These are phyloP conservation scores for Trissonchulus latispiculum DNA, from an alignment of 2,888 invertebrate species.

Conservation along the genomic window DNA sequence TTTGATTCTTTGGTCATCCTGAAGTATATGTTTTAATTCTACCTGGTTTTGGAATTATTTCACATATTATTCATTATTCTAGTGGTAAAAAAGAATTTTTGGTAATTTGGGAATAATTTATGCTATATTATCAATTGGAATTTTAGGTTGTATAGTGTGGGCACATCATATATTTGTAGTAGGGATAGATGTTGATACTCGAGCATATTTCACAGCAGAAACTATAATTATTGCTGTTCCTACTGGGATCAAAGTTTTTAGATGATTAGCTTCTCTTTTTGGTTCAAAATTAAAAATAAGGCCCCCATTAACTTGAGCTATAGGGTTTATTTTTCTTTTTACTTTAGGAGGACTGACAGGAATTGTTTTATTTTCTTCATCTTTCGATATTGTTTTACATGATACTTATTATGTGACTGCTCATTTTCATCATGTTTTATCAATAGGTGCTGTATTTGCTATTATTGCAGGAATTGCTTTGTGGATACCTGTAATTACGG, in stretches of 20 bases:
- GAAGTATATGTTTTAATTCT: conserved; percentile 77
- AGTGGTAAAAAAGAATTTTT: conserved; percentile 48
- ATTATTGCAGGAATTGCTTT: conserved; percentile 63
- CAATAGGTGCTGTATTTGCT: conserved; percentile 67
- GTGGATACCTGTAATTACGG: conserved; percentile 61
- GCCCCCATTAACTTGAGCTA: conserved; percentile 56
- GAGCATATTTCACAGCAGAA: conserved; percentile 70
- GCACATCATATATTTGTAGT: conserved; percentile 76
- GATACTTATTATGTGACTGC: conserved; percentile 76
- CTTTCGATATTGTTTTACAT: conserved; percentile 64
- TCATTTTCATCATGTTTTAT: conserved; percentile 69
- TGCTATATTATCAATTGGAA: conserved; percentile 69
- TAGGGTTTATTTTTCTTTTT: conserved; percentile 68
- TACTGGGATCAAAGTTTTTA: conserved; percentile 72
- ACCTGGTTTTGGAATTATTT: conserved; percentile 70
- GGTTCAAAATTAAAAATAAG: conserved; percentile 56
- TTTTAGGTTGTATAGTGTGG: conserved; percentile 72
- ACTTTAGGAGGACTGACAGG: conserved; percentile 58
- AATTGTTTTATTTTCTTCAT: conserved; percentile 59
- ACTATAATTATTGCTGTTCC: conserved; percentile 77
- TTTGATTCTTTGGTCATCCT: conserved; percentile 77
- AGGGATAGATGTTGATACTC: conserved; percentile 70
- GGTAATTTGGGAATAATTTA: conserved; percentile 54
- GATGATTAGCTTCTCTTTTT: conserved; percentile 61
- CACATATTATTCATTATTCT: conserved; percentile 65